Evolutionary conservation across 92 coral and sea anemone species (phyloP).

Genomic region (Virgularia gustaviana): DNA sequence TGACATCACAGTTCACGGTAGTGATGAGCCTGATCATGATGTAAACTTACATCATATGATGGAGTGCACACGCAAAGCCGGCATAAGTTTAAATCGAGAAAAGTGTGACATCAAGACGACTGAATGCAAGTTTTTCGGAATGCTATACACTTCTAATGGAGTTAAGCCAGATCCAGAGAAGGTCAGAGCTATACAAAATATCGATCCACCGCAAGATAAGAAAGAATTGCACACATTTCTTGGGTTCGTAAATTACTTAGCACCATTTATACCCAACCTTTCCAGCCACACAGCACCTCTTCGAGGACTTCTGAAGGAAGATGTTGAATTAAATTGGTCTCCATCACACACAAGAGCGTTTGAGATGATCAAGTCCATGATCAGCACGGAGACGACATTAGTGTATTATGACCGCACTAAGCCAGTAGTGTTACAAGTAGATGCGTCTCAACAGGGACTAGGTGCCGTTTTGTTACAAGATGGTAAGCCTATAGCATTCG

Average conservation of each 20-base stretch:
- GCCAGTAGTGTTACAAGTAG: constrained; percentile 47
- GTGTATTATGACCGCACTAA: constrained; percentile 48
- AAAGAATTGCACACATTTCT: constrained; percentile 17
- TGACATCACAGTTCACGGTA: too few species aligned
- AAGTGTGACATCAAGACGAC: not conserved
- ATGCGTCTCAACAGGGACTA: constrained; percentile 50
- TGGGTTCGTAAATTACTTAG: constrained; percentile 1
- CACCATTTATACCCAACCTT: constrained; percentile 14
- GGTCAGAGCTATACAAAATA: constrained; percentile 5
- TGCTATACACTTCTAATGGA: not conserved
- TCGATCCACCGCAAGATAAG: constrained; percentile 14
- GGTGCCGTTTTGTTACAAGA: constrained; percentile 58
- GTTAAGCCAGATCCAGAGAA: constrained; percentile 11
- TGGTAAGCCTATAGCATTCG: constrained; percentile 50
- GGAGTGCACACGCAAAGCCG: too few species aligned
- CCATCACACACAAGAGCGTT: constrained; percentile 30
- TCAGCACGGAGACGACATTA: constrained; percentile 36
- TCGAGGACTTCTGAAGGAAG: constrained; percentile 11
- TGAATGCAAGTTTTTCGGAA: not conserved
- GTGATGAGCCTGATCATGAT: too few species aligned
- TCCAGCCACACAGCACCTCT: constrained; percentile 17
- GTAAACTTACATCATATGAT: too few species aligned
- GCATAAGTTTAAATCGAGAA: too few species aligned
- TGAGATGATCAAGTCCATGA: constrained; percentile 13
- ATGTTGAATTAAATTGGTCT: not conserved